Evolutionary conservation across 2,797 vertebrate species (phyloP), one percentile per base, ranked within the genome.

Genomic region (Phataginus tetradactyla): DNA sequence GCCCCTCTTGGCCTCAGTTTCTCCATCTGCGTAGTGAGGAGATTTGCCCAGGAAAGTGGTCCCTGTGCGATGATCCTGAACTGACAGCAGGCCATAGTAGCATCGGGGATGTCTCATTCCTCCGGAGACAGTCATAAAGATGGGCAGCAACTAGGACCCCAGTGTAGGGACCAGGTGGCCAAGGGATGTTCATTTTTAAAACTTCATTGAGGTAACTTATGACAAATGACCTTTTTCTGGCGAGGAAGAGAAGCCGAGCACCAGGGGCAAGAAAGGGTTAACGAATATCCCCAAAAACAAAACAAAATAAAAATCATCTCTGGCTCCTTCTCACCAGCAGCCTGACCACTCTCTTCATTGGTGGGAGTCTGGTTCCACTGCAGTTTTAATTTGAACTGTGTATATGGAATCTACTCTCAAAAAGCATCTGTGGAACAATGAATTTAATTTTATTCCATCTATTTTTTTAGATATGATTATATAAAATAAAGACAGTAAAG

Each of bases 111-210:
- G 21, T 3, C 20, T 14, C 9, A 8, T 61, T 86, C 37, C 95
- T 79, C 88, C 63, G n/a, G 6, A 34, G 88, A n/a, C 66, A 78
- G 91, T 69, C 11, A 81, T n/a, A 51, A 63, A n/a, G 66, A 86
- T 39, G 53, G 77, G 81, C 59, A 90, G 84, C 66, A 91, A 90
- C 84, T 9, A 53, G 34, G 94, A 89, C 79, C 84, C 87, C 83
- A 91, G 4, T 15, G 77, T 8, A 74, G 94, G 92, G 94, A 97
- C 84, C 96, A 94, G 96, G 97, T 97, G 97, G 96, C 79, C 14
- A 2, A 68, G 75, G 71, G 63, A 42, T 0, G 2, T 59, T 92
- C 91, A 83, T 93, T 91, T 45, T 96, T 66, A 87, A 94, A 96
- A 96, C 80, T 72, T 53, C 90, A 95, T 97, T 96, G 94, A 79